Evolutionary conservation across 2,888 invertebrate species (phyloP), one percentile per base, ranked within the genome.

Genomic region (Psococerastis gibbosa): DNA sequence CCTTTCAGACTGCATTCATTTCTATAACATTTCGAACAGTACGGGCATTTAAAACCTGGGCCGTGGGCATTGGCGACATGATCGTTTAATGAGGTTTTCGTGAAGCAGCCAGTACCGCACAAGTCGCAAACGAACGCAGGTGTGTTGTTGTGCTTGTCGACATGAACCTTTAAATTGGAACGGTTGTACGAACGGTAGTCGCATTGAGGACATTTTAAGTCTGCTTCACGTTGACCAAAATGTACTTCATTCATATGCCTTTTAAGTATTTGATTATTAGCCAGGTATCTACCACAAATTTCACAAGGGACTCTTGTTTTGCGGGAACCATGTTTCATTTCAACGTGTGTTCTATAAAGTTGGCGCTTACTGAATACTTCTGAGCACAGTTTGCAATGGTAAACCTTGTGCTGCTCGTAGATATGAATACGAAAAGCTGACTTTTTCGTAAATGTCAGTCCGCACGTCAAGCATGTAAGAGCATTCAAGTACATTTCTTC

Each of bases 121-220:
- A 38, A 20, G 22, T 38, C 38, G 20, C 38, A 38, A 5, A 38
- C 38, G 20, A 38, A 38, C 20, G 38, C 38, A 18, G 38, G 38
- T 9, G 38, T 38, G 20, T 38, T 38, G 20, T 38, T 38, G 20
- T 38, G 38, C 20, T 38, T 38, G 22, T 38, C 38, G 16, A 38
- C 20, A 18, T 38, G 38, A 20, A 38, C 38, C 22, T 38, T 38
- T n/a, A 38, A 13, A 22, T 38, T 38, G 20, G 38, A 38, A 20
- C 38, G 38, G 20, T 38, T 38, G 20, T 38, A 38, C 3, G 38
- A 38, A 20, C 22, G 17, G 22, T 38, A 38, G 20, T 38, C 38
- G 20, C 38, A 38, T 11, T 38, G 38, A 15, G 38, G 38, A 11
- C 38, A 38, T 20, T 38, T 38, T 4, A 20, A n/a, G n/a, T 38